A percentile compares a stretch with the other conserved stretches of the same genome.
Conservation (phyloP, 2,888 invertebrate genomes). For the Dynastes maya region DNA sequence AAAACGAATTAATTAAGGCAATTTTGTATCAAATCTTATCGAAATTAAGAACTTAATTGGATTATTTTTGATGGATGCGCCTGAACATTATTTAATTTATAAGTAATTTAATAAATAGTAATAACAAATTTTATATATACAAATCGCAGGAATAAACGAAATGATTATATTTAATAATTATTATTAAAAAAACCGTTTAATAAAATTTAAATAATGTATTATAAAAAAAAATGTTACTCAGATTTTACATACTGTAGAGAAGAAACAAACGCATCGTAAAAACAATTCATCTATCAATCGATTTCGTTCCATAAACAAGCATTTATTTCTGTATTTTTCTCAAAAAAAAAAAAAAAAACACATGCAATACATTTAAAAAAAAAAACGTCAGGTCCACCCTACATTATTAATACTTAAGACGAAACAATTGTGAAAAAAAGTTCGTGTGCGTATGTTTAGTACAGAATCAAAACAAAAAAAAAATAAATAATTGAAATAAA, state of each 20-base stretch:
- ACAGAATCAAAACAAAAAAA: conserved; percentile 68
- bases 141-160: conserved; percentile 27
- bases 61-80: background rate
- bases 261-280: background rate
- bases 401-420: conserved; percentile 27
- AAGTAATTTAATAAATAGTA: background rate
- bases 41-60: background rate
- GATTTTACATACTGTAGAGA: conserved; percentile 6
- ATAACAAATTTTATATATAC: conserved; percentile 24
- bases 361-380: background rate
- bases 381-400: conserved; percentile 20
- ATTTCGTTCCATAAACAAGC: background rate
- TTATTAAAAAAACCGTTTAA: background rate
- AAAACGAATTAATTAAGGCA: too few relatives aligned
- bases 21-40: too few relatives aligned
- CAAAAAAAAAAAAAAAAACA: background rate
- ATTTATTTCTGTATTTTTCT: conserved; percentile 6
- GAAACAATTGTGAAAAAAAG: conserved; percentile 66
- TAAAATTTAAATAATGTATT: conserved; percentile 25
- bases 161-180: conserved; percentile 19
- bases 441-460: conserved; percentile 71
- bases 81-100: background rate
- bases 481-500: conserved; percentile 61
- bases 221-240: conserved; percentile 29
- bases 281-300: background rate